Evolutionary conservation across 1,140 invertebrate genomes (phyloP), one percentile per base, ranked within the genome.

Genomic region (Pogonomyrmex californicus): DNA sequence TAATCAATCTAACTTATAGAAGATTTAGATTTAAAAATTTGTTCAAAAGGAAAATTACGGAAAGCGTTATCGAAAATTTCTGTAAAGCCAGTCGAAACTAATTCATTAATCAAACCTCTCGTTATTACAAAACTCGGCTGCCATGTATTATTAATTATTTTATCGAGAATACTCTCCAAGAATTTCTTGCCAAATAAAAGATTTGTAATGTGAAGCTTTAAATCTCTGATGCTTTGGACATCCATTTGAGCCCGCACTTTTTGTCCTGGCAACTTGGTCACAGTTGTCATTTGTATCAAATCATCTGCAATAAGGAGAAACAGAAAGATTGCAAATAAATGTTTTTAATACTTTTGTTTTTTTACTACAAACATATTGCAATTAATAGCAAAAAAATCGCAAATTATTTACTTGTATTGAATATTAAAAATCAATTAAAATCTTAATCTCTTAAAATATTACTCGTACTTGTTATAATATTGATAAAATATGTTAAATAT

Each of bases 61-160:
- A 98, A 98, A 51, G 97, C 96, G 77, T 96, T 96, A 75, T 97
- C 97, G 93, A 98, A 98, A 83, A 98, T 98, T 75, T 98, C 96
- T 0, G 97, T 98, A 92, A 98, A 98, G 4, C 97, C 98, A 0
- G 96, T 97, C 88, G 97, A 97, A 44, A 98, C 97, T 44, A 98
- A 95, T 90, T 98, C 97, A 92, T 98, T 98, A 89, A 98, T 97
- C 23, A 98, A 92, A 6, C 97, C 97, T 81, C 96, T 95, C 2
- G 98, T 96, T 5, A 98, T 93, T 0, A 96, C 96, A 87, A 98
- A 97, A 10, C 97, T 97, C 1, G 97, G 96, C 88, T 97, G 96
- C 98, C 98, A 98, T 47, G 96, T 96, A 1, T 96, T 96, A 90
- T 98, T 98, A 85, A 97, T 97, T 54, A 97, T 94, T 51, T 95